These are phyloP conservation scores for Ladona fulva DNA, from an alignment of 1,140 invertebrate species.

Conservation along the genomic window DNA sequence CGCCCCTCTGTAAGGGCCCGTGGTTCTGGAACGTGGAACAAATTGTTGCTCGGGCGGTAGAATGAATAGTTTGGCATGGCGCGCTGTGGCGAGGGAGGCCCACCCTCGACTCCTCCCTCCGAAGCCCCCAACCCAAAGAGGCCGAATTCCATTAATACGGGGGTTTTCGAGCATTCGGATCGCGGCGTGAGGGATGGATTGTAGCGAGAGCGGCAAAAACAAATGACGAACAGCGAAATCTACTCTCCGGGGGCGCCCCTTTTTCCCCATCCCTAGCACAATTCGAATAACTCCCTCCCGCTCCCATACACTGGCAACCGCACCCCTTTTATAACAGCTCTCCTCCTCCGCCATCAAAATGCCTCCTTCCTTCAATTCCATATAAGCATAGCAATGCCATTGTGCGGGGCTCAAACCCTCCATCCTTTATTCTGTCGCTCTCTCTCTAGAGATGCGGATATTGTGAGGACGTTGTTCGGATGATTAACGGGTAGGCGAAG, in stretches of 20 bases:
- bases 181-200: not conserved
- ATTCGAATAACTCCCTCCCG: not conserved
- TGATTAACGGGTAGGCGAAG: not conserved
- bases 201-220: not conserved
- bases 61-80: constrained; percentile 1
- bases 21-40: not conserved
- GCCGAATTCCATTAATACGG: not conserved
- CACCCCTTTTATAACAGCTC: not conserved
- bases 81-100: not conserved
- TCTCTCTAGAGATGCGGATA: not conserved
- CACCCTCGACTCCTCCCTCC: not conserved
- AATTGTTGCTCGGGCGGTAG: not conserved
- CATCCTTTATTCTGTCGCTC: not conserved
- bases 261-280: not conserved
- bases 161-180: not conserved
- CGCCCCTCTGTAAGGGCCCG: not conserved
- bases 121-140: not conserved
- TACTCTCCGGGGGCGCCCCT: not conserved
- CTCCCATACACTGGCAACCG: not conserved
- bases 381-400: not conserved
- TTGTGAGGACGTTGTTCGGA: not conserved
- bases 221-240: not conserved
- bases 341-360: not conserved
- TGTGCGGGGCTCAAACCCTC: not conserved
- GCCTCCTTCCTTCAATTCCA: not conserved